Evolutionary conservation across 2,888 invertebrate genomes (phyloP), one percentile per base, ranked within the genome.

Genomic region (Ophion ventricosus): DNA sequence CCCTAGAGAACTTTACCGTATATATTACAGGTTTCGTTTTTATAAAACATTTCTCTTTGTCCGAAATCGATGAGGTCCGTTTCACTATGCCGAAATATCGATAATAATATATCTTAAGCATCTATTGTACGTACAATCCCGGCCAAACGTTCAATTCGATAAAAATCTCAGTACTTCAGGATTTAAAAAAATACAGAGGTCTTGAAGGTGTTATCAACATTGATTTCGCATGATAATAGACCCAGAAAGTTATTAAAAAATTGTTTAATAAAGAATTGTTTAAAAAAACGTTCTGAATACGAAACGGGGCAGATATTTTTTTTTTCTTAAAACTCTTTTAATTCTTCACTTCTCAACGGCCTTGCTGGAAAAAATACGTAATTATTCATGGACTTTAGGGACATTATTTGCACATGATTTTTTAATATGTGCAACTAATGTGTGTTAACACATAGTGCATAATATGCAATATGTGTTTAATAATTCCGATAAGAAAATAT

Each of bases 1-100:
- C 57, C 25, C 29, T 69, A 40, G 57, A 69, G 59, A 67, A 80
- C 67, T 80, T 69, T 56, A 56, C n/a, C 54, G 35, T 59, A 77
- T 81, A 76, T 54, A 59, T 67, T 49, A 77, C 29, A 73, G 49
- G 40, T 59, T 66, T 57, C 29, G 35, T 63, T 80, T 63, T 35
- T 73, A 61, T 73, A 78, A 80, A 80, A 56, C 43, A 56, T 67
- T 43, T 40, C 25, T 14, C 10, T 43, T 10, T 20, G 14, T 49
- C 49, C 49, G 49, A 4, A 49, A 49, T 49, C 14, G 49, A 49
- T 49, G 49, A 49, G 17, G 14, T 49, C 17, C 49, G 49, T 3
- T 17, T 14, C 17, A 17, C 49, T 49, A 1, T 1, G 14, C 14
- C 49, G 14, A 49, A 49, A 1, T 49, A 49, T 49, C 49, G 49